A percentile compares a stretch with the other conserved stretches of the same genome.
phyloP scores from a whole-genome alignment of 2,113 vertebrate species.

The Muscicapa adusta region DNA sequence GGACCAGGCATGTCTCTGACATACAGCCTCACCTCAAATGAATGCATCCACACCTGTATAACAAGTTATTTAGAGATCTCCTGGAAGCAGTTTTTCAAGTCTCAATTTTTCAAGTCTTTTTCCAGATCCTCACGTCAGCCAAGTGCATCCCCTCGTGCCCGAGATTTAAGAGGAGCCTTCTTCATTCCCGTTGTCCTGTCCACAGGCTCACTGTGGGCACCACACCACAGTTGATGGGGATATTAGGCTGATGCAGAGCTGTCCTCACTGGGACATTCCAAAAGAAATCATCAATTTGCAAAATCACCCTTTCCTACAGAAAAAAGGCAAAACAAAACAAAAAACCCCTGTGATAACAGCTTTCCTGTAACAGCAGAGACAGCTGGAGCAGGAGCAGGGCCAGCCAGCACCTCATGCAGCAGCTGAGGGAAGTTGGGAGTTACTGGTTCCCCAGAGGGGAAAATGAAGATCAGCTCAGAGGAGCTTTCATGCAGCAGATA shows the following conservation, averaged over 20 bases:
- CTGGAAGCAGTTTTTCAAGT: not conserved
- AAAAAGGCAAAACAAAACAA: not conserved
- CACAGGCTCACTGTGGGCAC: not conserved
- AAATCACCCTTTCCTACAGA: not conserved
- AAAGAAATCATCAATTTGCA: not conserved
- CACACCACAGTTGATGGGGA: not conserved
- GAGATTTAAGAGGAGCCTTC: not conserved
- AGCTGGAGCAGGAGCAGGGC: not conserved
- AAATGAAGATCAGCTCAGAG: not conserved
- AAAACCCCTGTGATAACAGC: not conserved
- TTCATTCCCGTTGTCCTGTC: not conserved
- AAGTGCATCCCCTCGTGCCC: not conserved
- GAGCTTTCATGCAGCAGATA: not conserved
- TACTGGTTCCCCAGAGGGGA: not conserved
- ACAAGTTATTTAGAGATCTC: not conserved
- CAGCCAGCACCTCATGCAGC: not conserved
- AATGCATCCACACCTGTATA: not conserved
- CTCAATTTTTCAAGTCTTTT: not conserved
- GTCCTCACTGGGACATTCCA: not conserved
- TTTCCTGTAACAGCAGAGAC: not conserved
- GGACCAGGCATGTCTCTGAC: not conserved
- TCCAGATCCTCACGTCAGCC: not conserved
- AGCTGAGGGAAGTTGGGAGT: not conserved
- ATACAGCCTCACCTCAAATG: fast-evolving
- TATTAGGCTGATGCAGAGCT: not conserved